Evolutionary conservation across 35 echinoderm and acorn worm species (phyloP).

Genomic region (Chiridota heheva): DNA sequence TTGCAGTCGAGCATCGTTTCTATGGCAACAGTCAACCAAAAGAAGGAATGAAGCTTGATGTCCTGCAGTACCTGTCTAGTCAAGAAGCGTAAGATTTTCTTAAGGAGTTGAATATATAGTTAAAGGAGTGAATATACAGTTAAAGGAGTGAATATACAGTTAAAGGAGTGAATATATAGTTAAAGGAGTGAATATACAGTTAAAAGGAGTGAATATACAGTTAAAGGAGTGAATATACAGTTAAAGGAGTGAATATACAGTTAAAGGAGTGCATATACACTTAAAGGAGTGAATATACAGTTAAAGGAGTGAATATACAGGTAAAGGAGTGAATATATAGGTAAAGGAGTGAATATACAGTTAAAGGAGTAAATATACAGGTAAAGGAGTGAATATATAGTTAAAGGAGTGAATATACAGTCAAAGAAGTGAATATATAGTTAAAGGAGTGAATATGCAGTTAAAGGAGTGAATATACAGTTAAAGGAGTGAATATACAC

Average conservation of each 20-base stretch:
- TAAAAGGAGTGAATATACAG: background rate
- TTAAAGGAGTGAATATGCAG: background rate
- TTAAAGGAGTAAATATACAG: background rate
- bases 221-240: background rate
- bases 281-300: background rate
- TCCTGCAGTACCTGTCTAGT: constrained; percentile 66
- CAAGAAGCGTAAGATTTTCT: constrained; percentile 67
- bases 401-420: background rate
- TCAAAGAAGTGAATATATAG: background rate
- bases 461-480: background rate
- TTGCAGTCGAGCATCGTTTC: constrained; percentile 77
- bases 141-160: background rate
- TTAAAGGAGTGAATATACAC: background rate
- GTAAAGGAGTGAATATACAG: background rate
- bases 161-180: background rate
- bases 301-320: background rate
- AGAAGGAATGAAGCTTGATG: constrained; percentile 22
- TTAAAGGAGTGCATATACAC: background rate
- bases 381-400: background rate
- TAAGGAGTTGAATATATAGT: background rate
- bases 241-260: background rate
- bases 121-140: background rate
- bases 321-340: background rate
- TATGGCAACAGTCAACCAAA: constrained; percentile 63
- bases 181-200: background rate